Evolutionary conservation across 1,140 invertebrate genomes (phyloP).

Genomic region (Meloidogyne exigua): DNA sequence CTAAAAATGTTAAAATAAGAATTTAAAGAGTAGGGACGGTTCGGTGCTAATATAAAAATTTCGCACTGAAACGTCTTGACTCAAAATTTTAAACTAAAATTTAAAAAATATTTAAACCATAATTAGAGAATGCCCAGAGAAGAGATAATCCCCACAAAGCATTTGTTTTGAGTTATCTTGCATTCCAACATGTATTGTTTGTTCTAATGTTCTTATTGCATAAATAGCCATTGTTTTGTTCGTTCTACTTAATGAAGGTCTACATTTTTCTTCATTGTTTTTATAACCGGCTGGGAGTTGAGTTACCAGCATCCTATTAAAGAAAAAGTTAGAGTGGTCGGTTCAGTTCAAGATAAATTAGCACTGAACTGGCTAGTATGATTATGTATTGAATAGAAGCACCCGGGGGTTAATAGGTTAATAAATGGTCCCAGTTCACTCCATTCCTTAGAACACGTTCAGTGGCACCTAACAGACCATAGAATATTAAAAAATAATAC

Average conservation of each 20-base stretch:
- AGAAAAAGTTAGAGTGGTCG: conserved; percentile 10
- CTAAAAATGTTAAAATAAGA: not conserved
- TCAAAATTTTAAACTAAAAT: conserved; percentile 26
- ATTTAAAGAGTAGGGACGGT: not conserved
- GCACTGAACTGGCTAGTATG: too few species aligned
- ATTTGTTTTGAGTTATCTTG: conserved; percentile 52
- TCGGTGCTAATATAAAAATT: not conserved
- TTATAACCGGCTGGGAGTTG: conserved; percentile 47
- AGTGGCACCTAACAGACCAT: too few species aligned
- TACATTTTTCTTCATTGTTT: conserved; percentile 34
- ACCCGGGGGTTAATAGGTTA: too few species aligned
- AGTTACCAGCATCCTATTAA: conserved; percentile 41
- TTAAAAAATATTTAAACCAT: conserved; percentile 40
- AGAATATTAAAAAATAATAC: not conserved
- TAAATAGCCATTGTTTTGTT: conserved; percentile 38
- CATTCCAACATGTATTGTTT: conserved; percentile 45
- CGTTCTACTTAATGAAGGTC: conserved; percentile 23
- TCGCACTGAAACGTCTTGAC: too few species aligned
- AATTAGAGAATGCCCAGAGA: conserved; percentile 59
- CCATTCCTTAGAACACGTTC: too few species aligned
- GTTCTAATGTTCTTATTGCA: conserved; percentile 34
- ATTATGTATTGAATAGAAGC: too few species aligned
- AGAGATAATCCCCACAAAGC: conserved; percentile 61
- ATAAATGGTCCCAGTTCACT: too few species aligned
- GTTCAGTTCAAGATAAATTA: not conserved